Evolutionary conservation across 2,888 invertebrate species (phyloP).

Genomic region (Cheilosia vulpina): DNA sequence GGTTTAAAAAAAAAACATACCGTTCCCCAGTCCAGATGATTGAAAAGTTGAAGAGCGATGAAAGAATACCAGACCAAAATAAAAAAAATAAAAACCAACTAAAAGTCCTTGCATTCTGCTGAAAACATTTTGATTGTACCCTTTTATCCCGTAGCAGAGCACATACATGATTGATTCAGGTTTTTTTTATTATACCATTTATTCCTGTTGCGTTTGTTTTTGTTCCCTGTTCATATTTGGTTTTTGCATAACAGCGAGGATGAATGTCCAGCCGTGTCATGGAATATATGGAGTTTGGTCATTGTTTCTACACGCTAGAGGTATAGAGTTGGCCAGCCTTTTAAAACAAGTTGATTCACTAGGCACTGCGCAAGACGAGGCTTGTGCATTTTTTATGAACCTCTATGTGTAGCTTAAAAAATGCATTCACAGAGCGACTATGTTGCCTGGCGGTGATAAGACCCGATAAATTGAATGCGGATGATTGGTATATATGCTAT

Average conservation of each 20-base stretch:
- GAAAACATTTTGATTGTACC: conserved; percentile 73
- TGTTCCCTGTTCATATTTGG: conserved; percentile 51
- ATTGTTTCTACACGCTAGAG: conserved; percentile 48
- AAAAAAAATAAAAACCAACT: conserved; percentile 22
- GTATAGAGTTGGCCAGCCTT: conserved; percentile 3
- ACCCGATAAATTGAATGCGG: conserved; percentile 32
- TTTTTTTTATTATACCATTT: conserved; percentile 17
- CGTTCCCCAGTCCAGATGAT: conserved; percentile 57
- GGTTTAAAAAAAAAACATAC: conserved; percentile 7
- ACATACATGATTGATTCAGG: conserved; percentile 69
- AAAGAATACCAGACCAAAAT: conserved; percentile 26
- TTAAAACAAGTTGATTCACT: conserved; percentile 10
- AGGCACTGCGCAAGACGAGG: conserved; percentile 36
- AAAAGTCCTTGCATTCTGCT: conserved; percentile 64
- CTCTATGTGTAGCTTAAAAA: conserved; percentile 7
- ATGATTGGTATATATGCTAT: conserved; percentile 19
- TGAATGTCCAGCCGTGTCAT: conserved; percentile 60
- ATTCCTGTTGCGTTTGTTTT: conserved; percentile 27
- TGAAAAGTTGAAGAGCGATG: conserved; percentile 68
- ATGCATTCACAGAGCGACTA: conserved; percentile 6
- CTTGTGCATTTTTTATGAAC: conserved; percentile 39
- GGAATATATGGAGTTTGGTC: conserved; percentile 58
- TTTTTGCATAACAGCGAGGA: conserved; percentile 71
- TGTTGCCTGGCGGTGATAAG: conserved; percentile 15
- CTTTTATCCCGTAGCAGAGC: conserved; percentile 63